phyloP scores from a whole-genome alignment of 2,797 vertebrate genomes.

The Salmo trutta region DNA sequence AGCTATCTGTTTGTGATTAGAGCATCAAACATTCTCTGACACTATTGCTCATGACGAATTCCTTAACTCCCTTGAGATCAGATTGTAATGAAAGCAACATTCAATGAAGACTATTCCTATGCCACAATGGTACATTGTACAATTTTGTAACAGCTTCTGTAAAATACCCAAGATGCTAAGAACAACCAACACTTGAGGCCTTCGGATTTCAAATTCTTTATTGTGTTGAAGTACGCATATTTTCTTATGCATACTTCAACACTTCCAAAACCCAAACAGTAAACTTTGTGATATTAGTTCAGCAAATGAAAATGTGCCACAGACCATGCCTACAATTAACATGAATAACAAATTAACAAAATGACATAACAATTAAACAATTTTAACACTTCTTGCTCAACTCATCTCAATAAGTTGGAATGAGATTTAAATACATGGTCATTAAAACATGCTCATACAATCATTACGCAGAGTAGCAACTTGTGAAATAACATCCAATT shows the following conservation, averaged over 20 bases:
- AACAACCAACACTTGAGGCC: not conserved
- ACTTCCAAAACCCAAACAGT: not conserved
- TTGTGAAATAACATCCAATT: not conserved
- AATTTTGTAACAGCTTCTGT: not conserved
- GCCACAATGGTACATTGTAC: not conserved
- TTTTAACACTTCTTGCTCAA: not conserved
- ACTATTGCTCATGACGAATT: not conserved
- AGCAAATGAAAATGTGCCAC: not conserved
- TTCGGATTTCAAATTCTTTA: not conserved
- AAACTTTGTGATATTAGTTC: not conserved
- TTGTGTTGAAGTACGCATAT: not conserved
- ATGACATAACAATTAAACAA: not conserved
- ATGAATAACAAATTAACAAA: not conserved
- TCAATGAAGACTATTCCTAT: not conserved
- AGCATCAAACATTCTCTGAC: not conserved
- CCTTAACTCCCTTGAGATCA: not conserved
- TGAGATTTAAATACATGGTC: not conserved
- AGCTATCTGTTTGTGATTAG: not conserved
- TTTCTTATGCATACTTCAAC: not conserved
- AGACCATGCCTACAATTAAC: not conserved
- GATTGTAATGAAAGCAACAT: not conserved
- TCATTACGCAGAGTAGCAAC: not conserved
- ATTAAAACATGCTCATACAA: not conserved
- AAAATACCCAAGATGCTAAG: not conserved
- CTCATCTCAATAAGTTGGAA: not conserved